Evolutionary conservation across 2,797 vertebrate genomes (phyloP), one percentile per base, ranked within the genome.

Genomic region (Chelidonichthys spinosus): DNA sequence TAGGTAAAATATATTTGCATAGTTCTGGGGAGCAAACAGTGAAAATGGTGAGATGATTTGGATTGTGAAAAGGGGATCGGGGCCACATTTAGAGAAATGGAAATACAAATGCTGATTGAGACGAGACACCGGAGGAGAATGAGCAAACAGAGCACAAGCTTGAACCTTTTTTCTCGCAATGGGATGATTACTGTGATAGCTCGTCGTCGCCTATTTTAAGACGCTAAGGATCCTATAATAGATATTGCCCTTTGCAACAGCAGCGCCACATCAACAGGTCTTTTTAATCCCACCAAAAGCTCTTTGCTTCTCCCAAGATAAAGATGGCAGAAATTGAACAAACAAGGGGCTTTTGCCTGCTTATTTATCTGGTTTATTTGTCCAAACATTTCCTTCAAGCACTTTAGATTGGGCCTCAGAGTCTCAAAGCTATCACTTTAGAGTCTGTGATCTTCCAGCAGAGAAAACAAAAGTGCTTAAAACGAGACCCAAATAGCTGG

Each of bases 351-450:
- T 70, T 78, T 78, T 64, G 37, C 55, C 43, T 64, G 36, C 59
- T 59, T 78, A 25, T 78, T 70, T 78, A 56, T 75, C 79, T 71
- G n/a, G 63, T 74, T 78, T 79, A 52, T 85, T 72, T 71, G 59
- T 82, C 72, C 75, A 82, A 79, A 85, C 59, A 67, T 81, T 86
- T 84, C 77, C 78, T 88, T 81, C 70, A 76, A 63, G 80, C 63
- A 46, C 72, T 82, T 77, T 69, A 81, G 72, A 79, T 82, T 2
- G 4, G 17, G 71, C 67, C 70, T 81, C 72, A 18, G 67, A 84
- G 84, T 78, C 80, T 90, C 79, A 75, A 74, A 85, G 82, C 81
- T 72, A 69, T 84, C 69, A 63, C 81, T 87, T 82, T 63, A 75
- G 71, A 53, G 55, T 68, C 63, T 81, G 71, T 83, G 74, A 82